phyloP scores from a whole-genome alignment of 2,113 vertebrate species.

The Poeciliopsis turrubarensis region DNA sequence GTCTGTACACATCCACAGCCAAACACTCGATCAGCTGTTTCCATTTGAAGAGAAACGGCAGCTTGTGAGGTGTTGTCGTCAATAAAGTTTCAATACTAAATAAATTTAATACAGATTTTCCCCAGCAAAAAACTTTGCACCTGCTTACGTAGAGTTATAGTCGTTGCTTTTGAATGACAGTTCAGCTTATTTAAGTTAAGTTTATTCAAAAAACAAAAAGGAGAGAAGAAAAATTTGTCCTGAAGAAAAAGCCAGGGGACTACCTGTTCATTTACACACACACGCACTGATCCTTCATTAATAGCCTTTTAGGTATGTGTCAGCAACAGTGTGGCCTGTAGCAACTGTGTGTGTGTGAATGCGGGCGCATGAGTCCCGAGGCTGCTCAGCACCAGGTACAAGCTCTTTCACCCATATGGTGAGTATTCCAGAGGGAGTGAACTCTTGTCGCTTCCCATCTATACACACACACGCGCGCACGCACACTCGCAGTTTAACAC shows the following conservation, averaged over 20 bases:
- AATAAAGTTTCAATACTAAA: background rate
- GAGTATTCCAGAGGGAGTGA: conserved; percentile 58
- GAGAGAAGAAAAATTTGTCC: background rate
- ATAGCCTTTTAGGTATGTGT: conserved; percentile 31
- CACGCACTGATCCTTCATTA: conserved; percentile 28
- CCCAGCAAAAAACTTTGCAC: background rate
- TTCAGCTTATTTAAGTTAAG: background rate
- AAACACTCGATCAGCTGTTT: background rate
- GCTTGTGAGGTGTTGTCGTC: background rate
- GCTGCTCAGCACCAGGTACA: conserved; percentile 55
- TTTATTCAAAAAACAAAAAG: background rate
- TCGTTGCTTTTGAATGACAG: background rate
- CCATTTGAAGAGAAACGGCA: conserved; percentile 32
- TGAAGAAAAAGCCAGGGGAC: background rate
- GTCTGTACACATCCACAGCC: conserved; percentile 22
- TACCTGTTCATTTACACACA: conserved; percentile 8
- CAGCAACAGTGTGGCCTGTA: conserved; percentile 5
- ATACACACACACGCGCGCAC: conserved; percentile 12
- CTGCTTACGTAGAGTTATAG: too few relatives aligned
- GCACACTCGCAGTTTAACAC: conserved; percentile 1
- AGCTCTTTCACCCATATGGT: conserved; percentile 65
- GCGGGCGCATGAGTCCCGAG: conserved; percentile 15
- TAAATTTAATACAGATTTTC: background rate
- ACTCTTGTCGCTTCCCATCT: conserved; percentile 62
- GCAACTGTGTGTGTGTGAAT: conserved; percentile 2